Evolutionary conservation across 2,888 invertebrate species (phyloP).

Genomic region (Melinopterus prodromus): DNA sequence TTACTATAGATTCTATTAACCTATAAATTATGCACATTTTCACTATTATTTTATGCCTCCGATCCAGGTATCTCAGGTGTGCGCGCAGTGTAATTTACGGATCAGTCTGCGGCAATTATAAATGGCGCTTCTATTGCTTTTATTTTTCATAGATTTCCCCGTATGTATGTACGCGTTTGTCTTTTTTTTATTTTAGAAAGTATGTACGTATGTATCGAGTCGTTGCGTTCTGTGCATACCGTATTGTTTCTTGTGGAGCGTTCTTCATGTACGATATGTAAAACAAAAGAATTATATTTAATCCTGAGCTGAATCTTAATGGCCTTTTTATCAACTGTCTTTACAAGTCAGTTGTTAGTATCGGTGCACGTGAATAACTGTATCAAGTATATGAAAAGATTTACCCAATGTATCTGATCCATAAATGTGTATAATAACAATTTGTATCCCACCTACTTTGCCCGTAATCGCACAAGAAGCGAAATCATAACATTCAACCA

Average conservation of each 20-base stretch:
- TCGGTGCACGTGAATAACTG: too few relatives aligned
- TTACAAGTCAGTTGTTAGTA: neutral
- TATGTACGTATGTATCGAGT: neutral
- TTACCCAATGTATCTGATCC: too few relatives aligned
- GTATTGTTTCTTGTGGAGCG: neutral
- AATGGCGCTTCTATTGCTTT: neutral
- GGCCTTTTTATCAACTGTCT: neutral
- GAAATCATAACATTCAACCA: too few relatives aligned
- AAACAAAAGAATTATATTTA: constrained; percentile 1
- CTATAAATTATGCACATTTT: neutral
- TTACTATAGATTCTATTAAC: neutral
- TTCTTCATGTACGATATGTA: neutral
- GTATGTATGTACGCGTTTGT: neutral
- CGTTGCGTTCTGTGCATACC: neutral
- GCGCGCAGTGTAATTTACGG: neutral
- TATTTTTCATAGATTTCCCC: constrained; percentile 4
- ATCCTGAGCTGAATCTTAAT: neutral
- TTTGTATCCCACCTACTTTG: too few relatives aligned
- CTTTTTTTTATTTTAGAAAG: neutral
- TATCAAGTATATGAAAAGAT: too few relatives aligned
- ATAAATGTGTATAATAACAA: too few relatives aligned
- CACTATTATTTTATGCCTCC: neutral
- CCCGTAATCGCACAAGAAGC: too few relatives aligned
- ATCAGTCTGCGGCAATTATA: neutral
- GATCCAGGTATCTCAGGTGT: neutral